Evolutionary conservation across 2,113 vertebrate species (phyloP), one percentile per base, ranked within the genome.

Genomic region (Peromyscus polionotus): DNA sequence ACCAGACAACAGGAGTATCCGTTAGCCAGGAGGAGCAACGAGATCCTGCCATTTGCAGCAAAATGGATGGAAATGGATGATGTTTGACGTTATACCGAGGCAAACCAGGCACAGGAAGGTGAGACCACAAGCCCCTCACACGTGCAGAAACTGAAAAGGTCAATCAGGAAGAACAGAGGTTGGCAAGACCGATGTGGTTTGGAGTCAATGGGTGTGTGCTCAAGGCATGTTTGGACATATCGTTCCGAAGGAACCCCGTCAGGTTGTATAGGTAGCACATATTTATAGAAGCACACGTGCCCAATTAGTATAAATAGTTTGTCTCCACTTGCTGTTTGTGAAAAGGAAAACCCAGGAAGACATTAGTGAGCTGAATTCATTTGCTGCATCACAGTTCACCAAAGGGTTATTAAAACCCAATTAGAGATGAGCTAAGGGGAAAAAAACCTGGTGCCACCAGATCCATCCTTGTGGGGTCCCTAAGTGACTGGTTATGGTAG

Each of bases 401-500:
- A 61, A 45, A 76, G 39, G 1, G 31, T 63, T n/a, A 36, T 75
- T 90, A 68, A 96, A 96, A 5, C 39, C 22, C 48, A 87, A 94
- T 86, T 36, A 96, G 70, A 92, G 84, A 76, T 72, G 11, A 95
- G n/a, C 39, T 90, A 75, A 79, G 20, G 26, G 93, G 57, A 17
- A 67, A 42, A 67, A 68, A 91, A 54, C 39, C 19, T 77, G 39
- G 45, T 26, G 0, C 77, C 61, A 75, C 65, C 85, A 88, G 65
- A 83, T n/a, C 36, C 94, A 11, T 63, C 95, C 65, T 95, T 67
- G 5, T 57, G 31, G 10, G n/a, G 42, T 76, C 0, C 0, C 20
- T 26, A 39, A 65, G 36, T 16, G 89, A 54, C 9, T 59, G 3
- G 3, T 22, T 13, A 81, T 93, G 72, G n/a, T 65, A 22, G 77